Evolutionary conservation across 2,797 vertebrate genomes (phyloP), one percentile per base, ranked within the genome.

Genomic region (Phylloscopus collybita): DNA sequence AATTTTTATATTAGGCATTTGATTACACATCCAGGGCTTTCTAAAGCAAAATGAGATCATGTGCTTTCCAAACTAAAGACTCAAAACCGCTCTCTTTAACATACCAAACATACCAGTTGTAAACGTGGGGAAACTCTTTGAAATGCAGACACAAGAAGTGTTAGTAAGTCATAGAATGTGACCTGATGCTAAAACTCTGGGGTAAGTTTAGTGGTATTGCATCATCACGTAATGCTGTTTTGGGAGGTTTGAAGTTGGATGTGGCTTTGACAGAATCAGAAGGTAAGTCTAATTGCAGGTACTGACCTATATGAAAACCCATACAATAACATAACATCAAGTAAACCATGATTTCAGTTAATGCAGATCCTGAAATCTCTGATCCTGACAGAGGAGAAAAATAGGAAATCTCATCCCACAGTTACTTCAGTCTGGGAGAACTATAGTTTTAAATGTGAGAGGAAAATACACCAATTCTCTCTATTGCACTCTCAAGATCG

Each of bases 401-500:
- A 42, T 0, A 49, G 30, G 25, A 80, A 88, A 73, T 61, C 45
- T 81, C 49, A 66, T 66, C 21, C 38, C 51, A 54, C 40, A 53
- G n/a, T 71, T 73, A 66, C 32, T 66, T 86, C 47, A 74, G 34
- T 49, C 44, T 70, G 26, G 29, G 8, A 45, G 6, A 90, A 65
- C 0, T 72, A 36, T 1, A 69, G 26, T 57, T 65, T 79, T 54
- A 75, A 83, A 62, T 32, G 8, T 20, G 25, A 86, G 15, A 85
- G 32, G 38, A 88, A 85, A 26, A 50, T 27, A 67, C 0, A 69
- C 13, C 16, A 69, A 11, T 47, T 72, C 6, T 49, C 45, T 56
- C 34, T 45, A 13, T 13, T 5, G 1, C 2, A 0, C 59, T 8
- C 54, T 81, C n/a, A 49, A 60, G 36, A 26, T 30, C 0, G 0